Evolutionary conservation across 1,140 invertebrate genomes (phyloP).

Genomic region (Amyelois transitella): DNA sequence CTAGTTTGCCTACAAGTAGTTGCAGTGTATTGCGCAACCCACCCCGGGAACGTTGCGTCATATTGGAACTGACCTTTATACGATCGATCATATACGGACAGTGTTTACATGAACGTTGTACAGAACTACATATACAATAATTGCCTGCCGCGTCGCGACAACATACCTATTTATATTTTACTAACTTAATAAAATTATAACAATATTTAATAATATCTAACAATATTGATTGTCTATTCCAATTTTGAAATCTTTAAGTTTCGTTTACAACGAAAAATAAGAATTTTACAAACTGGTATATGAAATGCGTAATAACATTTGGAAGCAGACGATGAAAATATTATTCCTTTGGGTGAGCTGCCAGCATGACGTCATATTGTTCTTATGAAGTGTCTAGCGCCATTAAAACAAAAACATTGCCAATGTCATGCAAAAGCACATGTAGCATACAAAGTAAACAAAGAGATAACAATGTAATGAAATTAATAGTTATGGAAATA

Average conservation of each 20-base stretch:
- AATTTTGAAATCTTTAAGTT: too few species aligned
- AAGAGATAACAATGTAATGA: constrained; percentile 9
- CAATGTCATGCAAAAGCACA: neutral
- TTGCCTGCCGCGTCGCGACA: neutral
- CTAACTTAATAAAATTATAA: too few species aligned
- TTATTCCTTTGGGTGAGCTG: neutral
- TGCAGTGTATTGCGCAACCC: constrained; percentile 59
- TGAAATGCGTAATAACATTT: neutral
- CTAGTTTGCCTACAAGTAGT: constrained; percentile 13
- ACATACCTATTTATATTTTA: neutral
- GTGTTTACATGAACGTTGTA: neutral
- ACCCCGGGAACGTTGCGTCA: constrained; percentile 60
- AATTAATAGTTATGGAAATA: too few species aligned
- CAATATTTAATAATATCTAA: too few species aligned
- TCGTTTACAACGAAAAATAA: too few species aligned
- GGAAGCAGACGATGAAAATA: neutral
- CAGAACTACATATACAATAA: neutral
- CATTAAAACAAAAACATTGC: neutral
- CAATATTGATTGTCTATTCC: too few species aligned
- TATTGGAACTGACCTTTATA: constrained; percentile 58
- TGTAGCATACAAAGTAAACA: neutral
- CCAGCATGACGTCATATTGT: neutral
- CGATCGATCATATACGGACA: constrained; percentile 42
- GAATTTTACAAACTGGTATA: neutral
- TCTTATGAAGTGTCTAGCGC: neutral